A percentile compares a stretch with the other conserved stretches of the same genome.
phyloP scores from a whole-genome alignment of 2,113 vertebrate genomes.

The Rhombomys opimus region DNA sequence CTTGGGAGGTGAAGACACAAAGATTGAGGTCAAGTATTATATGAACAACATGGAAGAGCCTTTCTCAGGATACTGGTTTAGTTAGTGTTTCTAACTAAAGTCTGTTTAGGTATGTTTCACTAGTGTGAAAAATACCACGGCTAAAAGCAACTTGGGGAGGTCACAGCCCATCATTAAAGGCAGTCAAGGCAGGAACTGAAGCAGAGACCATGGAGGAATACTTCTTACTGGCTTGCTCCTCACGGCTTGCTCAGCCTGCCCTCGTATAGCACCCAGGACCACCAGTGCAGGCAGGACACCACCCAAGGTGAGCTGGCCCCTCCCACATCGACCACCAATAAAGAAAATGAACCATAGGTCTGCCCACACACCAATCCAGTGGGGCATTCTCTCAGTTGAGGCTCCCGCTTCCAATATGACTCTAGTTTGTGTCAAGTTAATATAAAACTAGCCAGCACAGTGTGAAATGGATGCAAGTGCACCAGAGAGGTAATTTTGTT shows the following conservation, averaged over 20 bases:
- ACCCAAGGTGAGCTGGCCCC: background rate
- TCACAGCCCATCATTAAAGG: background rate
- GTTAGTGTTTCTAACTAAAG: background rate
- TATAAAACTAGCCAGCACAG: background rate
- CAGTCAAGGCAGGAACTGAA: background rate
- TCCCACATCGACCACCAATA: background rate
- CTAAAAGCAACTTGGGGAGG: background rate
- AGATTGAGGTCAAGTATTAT: background rate
- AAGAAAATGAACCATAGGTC: background rate
- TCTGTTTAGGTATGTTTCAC: no score
- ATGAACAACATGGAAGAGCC: background rate
- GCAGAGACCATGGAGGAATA: background rate
- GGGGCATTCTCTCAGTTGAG: background rate
- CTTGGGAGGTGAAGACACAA: background rate
- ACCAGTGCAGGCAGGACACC: background rate
- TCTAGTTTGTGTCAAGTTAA: background rate
- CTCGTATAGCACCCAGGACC: background rate
- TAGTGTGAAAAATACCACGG: background rate
- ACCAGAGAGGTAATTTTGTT: no score
- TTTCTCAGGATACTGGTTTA: background rate
- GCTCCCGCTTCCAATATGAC: background rate
- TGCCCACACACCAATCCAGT: background rate
- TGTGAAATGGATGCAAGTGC: background rate
- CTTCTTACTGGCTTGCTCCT: background rate
- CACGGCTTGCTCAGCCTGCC: background rate